phyloP scores from a whole-genome alignment of 2,888 invertebrate genomes.

The Cryptus viduatorius region DNA sequence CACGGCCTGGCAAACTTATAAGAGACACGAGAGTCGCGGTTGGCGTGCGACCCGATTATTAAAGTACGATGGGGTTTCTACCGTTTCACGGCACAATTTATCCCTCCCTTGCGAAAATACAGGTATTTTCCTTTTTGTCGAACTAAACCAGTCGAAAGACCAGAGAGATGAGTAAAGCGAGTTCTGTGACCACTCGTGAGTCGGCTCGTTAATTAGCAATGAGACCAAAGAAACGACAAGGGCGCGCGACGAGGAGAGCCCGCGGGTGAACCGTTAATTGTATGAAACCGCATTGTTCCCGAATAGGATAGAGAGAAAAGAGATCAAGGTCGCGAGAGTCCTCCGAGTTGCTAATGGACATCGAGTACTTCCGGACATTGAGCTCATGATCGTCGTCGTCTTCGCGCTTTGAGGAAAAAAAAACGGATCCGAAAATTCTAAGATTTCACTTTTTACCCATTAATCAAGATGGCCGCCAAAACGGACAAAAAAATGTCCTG shows the following conservation, averaged over 20 bases:
- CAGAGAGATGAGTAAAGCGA: slow-evolving; percentile 7
- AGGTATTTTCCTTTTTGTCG: slow-evolving; percentile 45
- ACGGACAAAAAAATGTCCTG: too few relatives aligned
- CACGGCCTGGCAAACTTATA: slow-evolving; percentile 52
- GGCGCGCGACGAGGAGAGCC: slow-evolving; percentile 38
- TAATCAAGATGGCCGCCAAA: too few relatives aligned
- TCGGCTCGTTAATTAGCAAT: slow-evolving; percentile 65
- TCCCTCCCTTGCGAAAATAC: slow-evolving; percentile 32
- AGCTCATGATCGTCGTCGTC: neutral
- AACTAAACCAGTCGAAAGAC: slow-evolving; percentile 33
- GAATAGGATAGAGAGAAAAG: slow-evolving; percentile 43
- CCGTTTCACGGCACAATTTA: slow-evolving; percentile 65
- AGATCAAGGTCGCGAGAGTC: slow-evolving; percentile 68
- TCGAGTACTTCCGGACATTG: slow-evolving; percentile 23
- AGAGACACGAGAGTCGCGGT: slow-evolving; percentile 10
- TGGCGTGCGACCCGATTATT: slow-evolving; percentile 58
- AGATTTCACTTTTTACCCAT: too few relatives aligned
- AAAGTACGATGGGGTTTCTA: slow-evolving; percentile 52
- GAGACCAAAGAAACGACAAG: slow-evolving; percentile 48
- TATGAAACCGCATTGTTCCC: slow-evolving; percentile 69
- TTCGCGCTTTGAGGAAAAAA: too few relatives aligned
- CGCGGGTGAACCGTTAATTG: slow-evolving; percentile 64
- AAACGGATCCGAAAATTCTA: too few relatives aligned
- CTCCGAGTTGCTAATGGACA: slow-evolving; percentile 24
- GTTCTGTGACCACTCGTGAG: slow-evolving; percentile 55